Percentiles rank a stretch among this genome's conserved stretches.
phyloP scores from a whole-genome alignment of 2,113 vertebrate genomes.

The Brachionichthys hirsutus region DNA sequence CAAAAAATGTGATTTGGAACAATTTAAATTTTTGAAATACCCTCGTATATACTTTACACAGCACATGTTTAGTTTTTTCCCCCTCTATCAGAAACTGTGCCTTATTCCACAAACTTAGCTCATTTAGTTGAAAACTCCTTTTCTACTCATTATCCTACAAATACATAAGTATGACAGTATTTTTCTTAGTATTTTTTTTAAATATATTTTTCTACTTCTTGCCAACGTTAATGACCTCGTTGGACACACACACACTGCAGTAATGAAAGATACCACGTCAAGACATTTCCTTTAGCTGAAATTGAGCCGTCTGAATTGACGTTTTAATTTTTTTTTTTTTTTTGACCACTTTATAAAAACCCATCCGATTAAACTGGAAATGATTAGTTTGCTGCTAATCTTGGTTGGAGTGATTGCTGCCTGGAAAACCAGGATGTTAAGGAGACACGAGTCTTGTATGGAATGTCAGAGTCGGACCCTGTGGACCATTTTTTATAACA shows the following conservation, averaged over 20 bases:
- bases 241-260: slow-evolving; percentile 8
- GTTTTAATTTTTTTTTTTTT: slow-evolving; percentile 17
- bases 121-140: slow-evolving; percentile 3
- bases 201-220: slow-evolving; percentile 14
- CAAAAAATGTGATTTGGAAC: slow-evolving; percentile 48
- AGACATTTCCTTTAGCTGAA: slow-evolving; percentile 19
- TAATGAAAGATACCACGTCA: slow-evolving; percentile 31
- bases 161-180: slow-evolving; percentile 3
- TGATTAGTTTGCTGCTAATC: slow-evolving; percentile 58
- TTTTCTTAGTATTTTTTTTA: not conserved
- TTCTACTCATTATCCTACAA: slow-evolving; percentile 11
- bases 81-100: slow-evolving; percentile 41
- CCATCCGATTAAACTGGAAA: slow-evolving; percentile 38
- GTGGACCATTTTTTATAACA: slow-evolving; percentile 60
- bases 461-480: slow-evolving; percentile 52
- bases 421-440: slow-evolving; percentile 26
- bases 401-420: slow-evolving; percentile 41
- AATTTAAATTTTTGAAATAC: slow-evolving; percentile 34
- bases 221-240: slow-evolving; percentile 9
- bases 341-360: slow-evolving; percentile 24
- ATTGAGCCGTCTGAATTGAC: slow-evolving; percentile 19
- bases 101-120: slow-evolving; percentile 40
- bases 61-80: slow-evolving; percentile 21
- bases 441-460: slow-evolving; percentile 25
- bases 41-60: slow-evolving; percentile 48